These are phyloP conservation scores for Aurelia coerulea DNA, from an alignment of 30 jellyfish, hydroid and myxozoan genomes.

Conservation along the genomic window DNA sequence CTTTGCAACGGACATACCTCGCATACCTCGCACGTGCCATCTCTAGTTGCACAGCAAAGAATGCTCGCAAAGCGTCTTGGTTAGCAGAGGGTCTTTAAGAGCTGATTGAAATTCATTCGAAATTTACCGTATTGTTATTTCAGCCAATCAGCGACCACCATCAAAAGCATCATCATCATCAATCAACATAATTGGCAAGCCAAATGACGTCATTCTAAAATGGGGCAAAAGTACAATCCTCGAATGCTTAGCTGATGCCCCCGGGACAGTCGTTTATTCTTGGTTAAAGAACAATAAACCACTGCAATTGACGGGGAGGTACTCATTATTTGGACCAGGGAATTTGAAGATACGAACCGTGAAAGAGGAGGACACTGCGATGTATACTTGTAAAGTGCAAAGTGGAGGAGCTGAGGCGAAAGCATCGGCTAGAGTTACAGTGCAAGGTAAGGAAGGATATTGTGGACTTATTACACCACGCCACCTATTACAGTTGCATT, in stretches of 20 bases:
- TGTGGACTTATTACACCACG: not conserved
- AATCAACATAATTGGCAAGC: constrained; percentile 67
- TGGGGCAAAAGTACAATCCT: constrained; percentile 89
- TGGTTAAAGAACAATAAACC: constrained; percentile 82
- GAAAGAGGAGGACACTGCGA: constrained; percentile 78
- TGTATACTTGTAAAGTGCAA: constrained; percentile 70
- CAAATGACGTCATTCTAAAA: constrained; percentile 53
- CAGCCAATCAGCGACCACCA: constrained; percentile 52
- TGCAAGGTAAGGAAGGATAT: constrained; percentile 52
- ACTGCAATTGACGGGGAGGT: constrained; percentile 47
- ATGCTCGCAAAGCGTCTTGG: too few species aligned
- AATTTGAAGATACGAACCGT: constrained; percentile 68
- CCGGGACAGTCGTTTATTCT: constrained; percentile 63
- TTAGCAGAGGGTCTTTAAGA: too few species aligned
- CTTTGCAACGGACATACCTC: too few species aligned
- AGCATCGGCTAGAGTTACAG: constrained; percentile 77
- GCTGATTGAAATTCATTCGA: not conserved
- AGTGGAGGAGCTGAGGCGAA: constrained; percentile 72
- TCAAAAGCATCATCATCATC: constrained; percentile 25
- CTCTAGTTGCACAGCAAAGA: too few species aligned
- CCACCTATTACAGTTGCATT: too few species aligned
- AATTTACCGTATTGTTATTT: not conserved
- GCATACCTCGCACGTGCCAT: too few species aligned
- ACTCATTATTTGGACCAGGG: constrained; percentile 66
- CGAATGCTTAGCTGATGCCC: constrained; percentile 90